phyloP scores from a whole-genome alignment of 2,113 vertebrate species.

The Monarcha castaneiventris region DNA sequence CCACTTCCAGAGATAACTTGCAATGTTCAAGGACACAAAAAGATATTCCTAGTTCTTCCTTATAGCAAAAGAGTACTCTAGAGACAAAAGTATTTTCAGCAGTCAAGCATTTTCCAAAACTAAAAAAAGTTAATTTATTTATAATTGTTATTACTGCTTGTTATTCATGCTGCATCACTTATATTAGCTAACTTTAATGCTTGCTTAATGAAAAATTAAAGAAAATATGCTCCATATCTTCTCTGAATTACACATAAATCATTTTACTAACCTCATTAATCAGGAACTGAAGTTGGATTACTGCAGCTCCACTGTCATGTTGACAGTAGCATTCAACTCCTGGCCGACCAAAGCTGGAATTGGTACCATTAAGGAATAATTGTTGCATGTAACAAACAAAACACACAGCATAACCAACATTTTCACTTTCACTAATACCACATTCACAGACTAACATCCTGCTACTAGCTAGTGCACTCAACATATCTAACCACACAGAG shows the following conservation, averaged over 20 bases:
- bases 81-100: neutral
- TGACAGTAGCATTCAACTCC: slow-evolving; percentile 98
- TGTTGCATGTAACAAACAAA: neutral
- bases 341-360: slow-evolving; percentile 91
- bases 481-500: neutral
- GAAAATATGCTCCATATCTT: neutral
- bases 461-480: neutral
- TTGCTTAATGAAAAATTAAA: neutral
- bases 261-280: slow-evolving; percentile 91
- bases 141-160: neutral
- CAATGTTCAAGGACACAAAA: neutral
- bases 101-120: neutral
- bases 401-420: neutral
- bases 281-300: slow-evolving; percentile 98
- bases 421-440: neutral
- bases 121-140: neutral
- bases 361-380: slow-evolving; percentile 81
- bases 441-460: neutral
- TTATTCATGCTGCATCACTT: neutral
- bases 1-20: neutral
- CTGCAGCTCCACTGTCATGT: slow-evolving; percentile 91
- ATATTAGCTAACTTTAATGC: neutral
- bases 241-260: neutral
- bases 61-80: neutral
- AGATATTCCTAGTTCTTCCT: neutral